phyloP scores from a whole-genome alignment of 2,888 invertebrate species.

The Halictus ligatus region DNA sequence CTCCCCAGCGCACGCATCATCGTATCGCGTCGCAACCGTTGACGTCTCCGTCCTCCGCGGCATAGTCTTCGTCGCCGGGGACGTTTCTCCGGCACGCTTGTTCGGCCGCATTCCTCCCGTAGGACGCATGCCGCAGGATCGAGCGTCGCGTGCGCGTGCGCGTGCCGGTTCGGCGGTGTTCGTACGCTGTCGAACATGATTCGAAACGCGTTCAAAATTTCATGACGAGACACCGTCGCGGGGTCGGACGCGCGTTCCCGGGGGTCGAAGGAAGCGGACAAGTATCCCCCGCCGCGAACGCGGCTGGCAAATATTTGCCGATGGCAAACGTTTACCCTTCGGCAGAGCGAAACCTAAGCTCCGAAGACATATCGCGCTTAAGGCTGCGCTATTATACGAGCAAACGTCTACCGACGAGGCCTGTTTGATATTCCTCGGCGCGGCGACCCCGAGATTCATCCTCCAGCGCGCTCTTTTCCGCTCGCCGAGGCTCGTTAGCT shows the following conservation, averaged over 20 bases:
- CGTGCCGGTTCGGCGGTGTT: conserved; percentile 24
- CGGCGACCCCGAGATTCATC: not conserved
- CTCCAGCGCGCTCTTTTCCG: not conserved
- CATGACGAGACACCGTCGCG: conserved; percentile 22
- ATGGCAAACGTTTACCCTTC: conserved; percentile 58
- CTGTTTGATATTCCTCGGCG: conserved; percentile 49
- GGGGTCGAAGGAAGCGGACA: conserved; percentile 32
- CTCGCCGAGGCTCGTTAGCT: conserved; percentile 9
- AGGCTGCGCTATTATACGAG: conserved; percentile 55
- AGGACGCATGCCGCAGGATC: conserved; percentile 50
- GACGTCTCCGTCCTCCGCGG: conserved; percentile 5
- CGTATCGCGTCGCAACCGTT: not conserved
- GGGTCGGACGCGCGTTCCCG: conserved; percentile 16
- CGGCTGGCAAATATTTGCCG: conserved; percentile 56
- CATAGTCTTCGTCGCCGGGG: conserved; percentile 15
- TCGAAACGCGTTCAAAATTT: conserved; percentile 43
- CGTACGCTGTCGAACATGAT: conserved; percentile 1
- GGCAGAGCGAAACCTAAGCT: conserved; percentile 59
- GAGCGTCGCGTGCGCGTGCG: conserved; percentile 40
- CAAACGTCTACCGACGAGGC: conserved; percentile 40
- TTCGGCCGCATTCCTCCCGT: conserved; percentile 15
- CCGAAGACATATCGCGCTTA: conserved; percentile 59
- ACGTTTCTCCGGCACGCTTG: conserved; percentile 1
- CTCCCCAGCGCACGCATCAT: not conserved
- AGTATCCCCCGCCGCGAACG: conserved; percentile 51